Evolutionary conservation across 1,140 invertebrate genomes (phyloP).

Genomic region (Colletes latitarsis): DNA sequence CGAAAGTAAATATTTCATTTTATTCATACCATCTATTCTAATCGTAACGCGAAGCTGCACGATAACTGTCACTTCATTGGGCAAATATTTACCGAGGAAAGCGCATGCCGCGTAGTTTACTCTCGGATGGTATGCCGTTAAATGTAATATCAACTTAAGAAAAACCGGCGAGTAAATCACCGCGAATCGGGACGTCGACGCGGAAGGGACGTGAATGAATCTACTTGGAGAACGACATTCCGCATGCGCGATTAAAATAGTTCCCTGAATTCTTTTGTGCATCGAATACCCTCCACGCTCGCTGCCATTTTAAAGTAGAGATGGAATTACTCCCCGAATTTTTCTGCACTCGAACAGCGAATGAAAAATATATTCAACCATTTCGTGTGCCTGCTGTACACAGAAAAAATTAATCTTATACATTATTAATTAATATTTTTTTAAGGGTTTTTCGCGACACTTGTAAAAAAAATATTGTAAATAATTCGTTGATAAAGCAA

Average conservation of each 20-base stretch:
- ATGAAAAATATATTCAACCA: too few species aligned
- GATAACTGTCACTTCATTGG: slow-evolving; percentile 41
- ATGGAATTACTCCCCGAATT: too few species aligned
- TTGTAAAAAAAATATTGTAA: too few species aligned
- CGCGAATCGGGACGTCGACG: not conserved
- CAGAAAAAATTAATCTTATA: too few species aligned
- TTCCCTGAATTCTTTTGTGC: not conserved
- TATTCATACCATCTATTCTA: slow-evolving; percentile 37
- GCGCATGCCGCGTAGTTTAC: slow-evolving; percentile 18
- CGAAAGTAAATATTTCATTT: slow-evolving; percentile 46
- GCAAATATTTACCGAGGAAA: slow-evolving; percentile 42
- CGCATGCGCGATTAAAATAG: not conserved
- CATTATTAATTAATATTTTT: too few species aligned
- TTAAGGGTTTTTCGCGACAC: too few species aligned
- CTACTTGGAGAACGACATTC: not conserved
- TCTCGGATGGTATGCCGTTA: not conserved
- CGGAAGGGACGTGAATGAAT: too few species aligned
- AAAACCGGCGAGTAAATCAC: slow-evolving; percentile 23
- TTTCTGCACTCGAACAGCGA: too few species aligned
- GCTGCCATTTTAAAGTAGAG: not conserved
- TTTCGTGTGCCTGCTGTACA: too few species aligned
- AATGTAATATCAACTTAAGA: slow-evolving; percentile 15
- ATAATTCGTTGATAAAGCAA: too few species aligned
- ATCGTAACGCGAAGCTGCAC: slow-evolving; percentile 9
- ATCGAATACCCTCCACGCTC: not conserved